A percentile compares a stretch with the other conserved stretches of the same genome.
These are phyloP conservation scores for Corydoras sp. DNA, from an alignment of 2,113 vertebrate genomes.

Conservation along the genomic window DNA sequence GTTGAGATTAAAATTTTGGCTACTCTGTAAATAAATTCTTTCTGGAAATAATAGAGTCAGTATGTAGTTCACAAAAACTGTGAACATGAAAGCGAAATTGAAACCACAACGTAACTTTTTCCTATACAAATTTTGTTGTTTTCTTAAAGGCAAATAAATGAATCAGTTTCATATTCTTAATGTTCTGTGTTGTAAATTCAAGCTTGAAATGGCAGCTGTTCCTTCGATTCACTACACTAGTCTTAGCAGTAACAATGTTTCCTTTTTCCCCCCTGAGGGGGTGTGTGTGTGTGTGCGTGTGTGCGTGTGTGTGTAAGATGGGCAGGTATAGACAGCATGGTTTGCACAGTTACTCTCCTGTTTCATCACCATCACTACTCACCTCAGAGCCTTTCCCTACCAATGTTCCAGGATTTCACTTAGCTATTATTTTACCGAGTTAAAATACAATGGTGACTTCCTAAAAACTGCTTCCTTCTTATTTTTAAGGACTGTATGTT, in stretches of 20 bases:
- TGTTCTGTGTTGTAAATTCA: background rate
- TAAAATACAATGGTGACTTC: background rate
- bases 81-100: background rate
- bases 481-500: background rate
- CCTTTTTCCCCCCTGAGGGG: background rate
- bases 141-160: background rate
- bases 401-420: conserved; percentile 5
- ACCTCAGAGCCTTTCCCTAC: background rate
- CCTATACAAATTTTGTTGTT: conserved; percentile 2
- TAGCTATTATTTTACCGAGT: background rate
- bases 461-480: background rate
- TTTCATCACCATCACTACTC: conserved; percentile 33
- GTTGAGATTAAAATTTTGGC: no score
- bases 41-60: background rate
- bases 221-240: conserved; percentile 5
- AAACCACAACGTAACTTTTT: background rate
- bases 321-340: conserved; percentile 11
- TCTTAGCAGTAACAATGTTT: conserved; percentile 3
- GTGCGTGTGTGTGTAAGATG: conserved; percentile 1
- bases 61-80: background rate
- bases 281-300: no score
- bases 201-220: background rate
- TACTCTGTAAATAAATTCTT: no score
- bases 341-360: conserved; percentile 21
- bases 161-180: background rate